These are phyloP conservation scores for Lasius platythorax DNA, from an alignment of 2,888 invertebrate genomes.

Conservation along the genomic window DNA sequence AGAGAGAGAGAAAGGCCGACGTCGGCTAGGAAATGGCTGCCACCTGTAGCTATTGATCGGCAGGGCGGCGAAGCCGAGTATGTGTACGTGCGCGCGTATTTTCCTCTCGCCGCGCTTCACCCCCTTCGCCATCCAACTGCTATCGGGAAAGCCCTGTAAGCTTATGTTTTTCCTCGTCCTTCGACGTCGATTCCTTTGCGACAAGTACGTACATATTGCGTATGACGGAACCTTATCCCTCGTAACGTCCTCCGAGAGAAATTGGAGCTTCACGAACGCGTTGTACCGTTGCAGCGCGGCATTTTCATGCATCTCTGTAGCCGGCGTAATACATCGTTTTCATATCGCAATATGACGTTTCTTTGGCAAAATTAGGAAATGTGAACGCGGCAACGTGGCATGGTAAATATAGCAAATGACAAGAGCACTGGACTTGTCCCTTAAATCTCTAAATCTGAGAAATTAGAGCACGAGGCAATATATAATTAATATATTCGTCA, in stretches of 20 bases:
- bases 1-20: conserved; percentile 64
- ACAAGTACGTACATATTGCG: conserved; percentile 25
- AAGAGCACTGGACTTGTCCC: background rate
- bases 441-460: background rate
- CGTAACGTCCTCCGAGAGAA: conserved; percentile 21
- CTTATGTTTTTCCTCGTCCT: conserved; percentile 58
- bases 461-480: conserved; percentile 4
- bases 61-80: conserved; percentile 79
- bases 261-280: conserved; percentile 32
- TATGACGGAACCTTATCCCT: conserved; percentile 40
- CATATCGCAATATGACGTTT: conserved; percentile 18
- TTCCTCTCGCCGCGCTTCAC: conserved; percentile 48
- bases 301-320: background rate
- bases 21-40: conserved; percentile 85
- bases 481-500: conserved; percentile 1
- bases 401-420: conserved; percentile 4
- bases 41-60: conserved; percentile 86
- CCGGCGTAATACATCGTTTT: background rate
- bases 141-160: conserved; percentile 60
- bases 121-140: conserved; percentile 43
- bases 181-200: conserved; percentile 48
- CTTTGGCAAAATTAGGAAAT: conserved; percentile 20
- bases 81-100: conserved; percentile 62
- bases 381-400: background rate
- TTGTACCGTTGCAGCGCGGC: background rate